phyloP scores from a whole-genome alignment of 2,113 vertebrate genomes.

The Malaclemys terrapin region DNA sequence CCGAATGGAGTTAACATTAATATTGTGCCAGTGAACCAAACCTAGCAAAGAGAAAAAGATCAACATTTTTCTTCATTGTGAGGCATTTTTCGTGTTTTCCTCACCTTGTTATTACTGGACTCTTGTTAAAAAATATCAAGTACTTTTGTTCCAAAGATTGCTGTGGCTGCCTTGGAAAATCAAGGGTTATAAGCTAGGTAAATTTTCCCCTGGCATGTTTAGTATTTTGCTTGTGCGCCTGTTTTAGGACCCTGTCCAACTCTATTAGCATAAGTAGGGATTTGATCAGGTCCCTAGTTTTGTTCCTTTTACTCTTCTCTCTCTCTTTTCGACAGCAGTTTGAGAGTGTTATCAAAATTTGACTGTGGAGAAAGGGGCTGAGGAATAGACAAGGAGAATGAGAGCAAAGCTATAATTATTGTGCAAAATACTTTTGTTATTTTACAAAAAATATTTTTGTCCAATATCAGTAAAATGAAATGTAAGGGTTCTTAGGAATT shows the following conservation, averaged over 20 bases:
- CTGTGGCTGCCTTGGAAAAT: not conserved
- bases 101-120: not conserved
- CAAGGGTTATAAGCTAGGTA: not conserved
- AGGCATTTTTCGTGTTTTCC: accelerated
- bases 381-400: not conserved
- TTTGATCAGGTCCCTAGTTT: not conserved
- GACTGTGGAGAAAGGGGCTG: not conserved
- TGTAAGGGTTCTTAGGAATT: not conserved
- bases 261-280: not conserved
- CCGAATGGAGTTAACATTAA: accelerated
- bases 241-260: not conserved
- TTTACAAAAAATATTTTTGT: not conserved
- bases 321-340: not conserved
- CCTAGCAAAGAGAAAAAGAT: accelerated
- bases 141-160: not conserved
- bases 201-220: not conserved
- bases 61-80: not conserved
- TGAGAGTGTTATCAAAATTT: not conserved
- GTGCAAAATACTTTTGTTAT: accelerated
- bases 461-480: not conserved
- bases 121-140: not conserved
- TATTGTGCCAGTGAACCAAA: not conserved
- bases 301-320: not conserved
- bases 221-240: not conserved
- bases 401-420: not conserved